phyloP scores from a whole-genome alignment of 2,113 vertebrate genomes.

The Neodontobutis hainanensis region DNA sequence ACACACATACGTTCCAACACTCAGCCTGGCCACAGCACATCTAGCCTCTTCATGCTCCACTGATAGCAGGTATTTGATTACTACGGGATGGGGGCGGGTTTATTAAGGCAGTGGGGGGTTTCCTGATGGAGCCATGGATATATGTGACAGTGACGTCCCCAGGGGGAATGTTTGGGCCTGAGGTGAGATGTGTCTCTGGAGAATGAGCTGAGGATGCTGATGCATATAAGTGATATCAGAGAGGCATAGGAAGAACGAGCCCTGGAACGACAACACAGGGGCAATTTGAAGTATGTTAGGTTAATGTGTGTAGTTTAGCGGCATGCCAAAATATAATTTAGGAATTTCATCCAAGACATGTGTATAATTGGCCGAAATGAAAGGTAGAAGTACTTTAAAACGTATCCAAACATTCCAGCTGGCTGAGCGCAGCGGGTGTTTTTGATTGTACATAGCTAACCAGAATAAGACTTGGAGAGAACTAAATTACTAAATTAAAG shows the following conservation, averaged over 20 bases:
- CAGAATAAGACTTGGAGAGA: background rate
- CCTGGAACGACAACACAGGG: background rate
- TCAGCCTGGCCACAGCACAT: background rate
- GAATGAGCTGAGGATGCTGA: slow-evolving; percentile 30
- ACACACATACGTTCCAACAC: slow-evolving; percentile 3
- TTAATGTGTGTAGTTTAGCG: slow-evolving; percentile 3
- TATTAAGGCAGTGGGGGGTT: slow-evolving; percentile 41
- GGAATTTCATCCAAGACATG: slow-evolving; percentile 14
- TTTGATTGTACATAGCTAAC: background rate
- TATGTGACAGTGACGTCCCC: slow-evolving; percentile 52
- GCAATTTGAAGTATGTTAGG: slow-evolving; percentile 19
- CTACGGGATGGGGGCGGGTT: slow-evolving; percentile 27
- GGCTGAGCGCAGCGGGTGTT: slow-evolving; percentile 3
- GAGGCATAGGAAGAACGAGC: background rate
- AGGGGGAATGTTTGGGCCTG: slow-evolving; percentile 38
- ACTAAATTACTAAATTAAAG: slow-evolving; percentile 7
- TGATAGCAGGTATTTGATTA: slow-evolving; percentile 63
- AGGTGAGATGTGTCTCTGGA: slow-evolving; percentile 39
- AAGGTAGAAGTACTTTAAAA: slow-evolving; percentile 28
- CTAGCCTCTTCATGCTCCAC: slow-evolving; percentile 10
- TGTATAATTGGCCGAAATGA: slow-evolving; percentile 42
- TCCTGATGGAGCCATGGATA: slow-evolving; percentile 59
- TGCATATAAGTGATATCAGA: slow-evolving; percentile 29
- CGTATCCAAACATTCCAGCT: slow-evolving; percentile 22
- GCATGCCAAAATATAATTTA: background rate